These are phyloP conservation scores for Eupleurogrammus muticus DNA, from an alignment of 2,797 vertebrate species.

Conservation along the genomic window DNA sequence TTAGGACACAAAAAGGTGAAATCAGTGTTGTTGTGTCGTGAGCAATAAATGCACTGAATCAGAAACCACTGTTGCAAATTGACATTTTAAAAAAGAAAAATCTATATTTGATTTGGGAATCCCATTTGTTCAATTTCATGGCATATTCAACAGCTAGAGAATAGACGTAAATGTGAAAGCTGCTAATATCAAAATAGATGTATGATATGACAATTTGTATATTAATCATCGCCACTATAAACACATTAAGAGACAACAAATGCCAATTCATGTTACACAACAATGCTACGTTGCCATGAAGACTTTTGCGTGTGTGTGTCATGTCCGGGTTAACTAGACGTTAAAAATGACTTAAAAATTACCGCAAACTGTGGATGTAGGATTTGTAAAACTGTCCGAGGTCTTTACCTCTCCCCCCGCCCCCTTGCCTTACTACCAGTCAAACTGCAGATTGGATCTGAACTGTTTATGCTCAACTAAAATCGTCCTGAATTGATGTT, in stretches of 20 bases:
- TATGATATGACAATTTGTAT: constrained; percentile 50
- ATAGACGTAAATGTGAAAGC: constrained; percentile 38
- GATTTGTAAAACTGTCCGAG: constrained; percentile 40
- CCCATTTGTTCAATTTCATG: constrained; percentile 47
- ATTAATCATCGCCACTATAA: constrained; percentile 43
- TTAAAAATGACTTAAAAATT: constrained; percentile 35
- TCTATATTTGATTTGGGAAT: constrained; percentile 24
- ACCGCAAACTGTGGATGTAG: constrained; percentile 53
- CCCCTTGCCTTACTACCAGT: constrained; percentile 71
- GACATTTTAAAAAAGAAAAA: constrained; percentile 11
- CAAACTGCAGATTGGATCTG: constrained; percentile 69
- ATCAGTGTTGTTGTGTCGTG: constrained; percentile 54
- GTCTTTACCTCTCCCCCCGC: constrained; percentile 59
- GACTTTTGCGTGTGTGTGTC: constrained; percentile 24
- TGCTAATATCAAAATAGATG: constrained; percentile 37
- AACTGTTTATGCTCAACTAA: constrained; percentile 63
- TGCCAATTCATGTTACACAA: constrained; percentile 61
- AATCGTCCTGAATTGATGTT: constrained; percentile 56
- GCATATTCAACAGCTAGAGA: constrained; percentile 41
- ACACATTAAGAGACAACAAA: constrained; percentile 30
- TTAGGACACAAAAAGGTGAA: constrained; percentile 52
- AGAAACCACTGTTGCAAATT: constrained; percentile 47
- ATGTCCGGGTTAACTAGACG: constrained; percentile 18
- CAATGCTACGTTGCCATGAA: constrained; percentile 63
- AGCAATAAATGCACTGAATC: constrained; percentile 76